A percentile compares a stretch with the other conserved stretches of the same genome.
Evolutionary conservation across 92 coral and sea anemone genomes (phyloP).

Genomic region (Palythoa heliodiscus): DNA sequence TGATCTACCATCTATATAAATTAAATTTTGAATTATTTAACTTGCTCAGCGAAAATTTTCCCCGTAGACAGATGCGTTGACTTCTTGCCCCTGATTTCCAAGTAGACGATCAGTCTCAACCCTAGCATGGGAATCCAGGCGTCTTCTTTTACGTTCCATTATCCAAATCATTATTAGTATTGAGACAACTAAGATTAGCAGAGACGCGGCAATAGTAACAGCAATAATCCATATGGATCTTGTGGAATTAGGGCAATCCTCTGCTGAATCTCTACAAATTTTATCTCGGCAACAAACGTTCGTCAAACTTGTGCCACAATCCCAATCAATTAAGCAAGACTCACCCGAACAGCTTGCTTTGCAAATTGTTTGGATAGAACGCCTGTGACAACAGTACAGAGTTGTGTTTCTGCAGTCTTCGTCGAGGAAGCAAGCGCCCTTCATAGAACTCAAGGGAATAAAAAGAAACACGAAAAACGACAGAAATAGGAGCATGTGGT

Average conservation of each 20-base stretch:
- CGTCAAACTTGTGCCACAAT: not conserved
- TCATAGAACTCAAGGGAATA: not conserved
- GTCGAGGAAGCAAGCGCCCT: not conserved
- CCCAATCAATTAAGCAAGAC: not conserved
- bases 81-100: not conserved
- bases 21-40: not conserved
- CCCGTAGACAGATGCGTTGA: not conserved
- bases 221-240: not conserved
- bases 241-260: not conserved
- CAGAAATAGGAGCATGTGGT: not conserved
- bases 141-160: not conserved
- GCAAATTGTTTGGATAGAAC: not conserved
- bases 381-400: not conserved
- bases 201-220: not conserved
- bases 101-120: not conserved
- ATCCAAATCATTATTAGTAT: not conserved
- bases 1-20: not conserved
- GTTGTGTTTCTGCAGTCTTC: not conserved
- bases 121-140: not conserved
- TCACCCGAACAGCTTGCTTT: not conserved
- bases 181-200: not conserved
- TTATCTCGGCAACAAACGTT: conserved; percentile 16
- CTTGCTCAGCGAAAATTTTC: not conserved
- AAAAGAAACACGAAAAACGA: not conserved
- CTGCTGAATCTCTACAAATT: not conserved